Base-by-base conservation (phyloP, 1,140 invertebrate species). In the Cecropterus lyciades region DNA sequence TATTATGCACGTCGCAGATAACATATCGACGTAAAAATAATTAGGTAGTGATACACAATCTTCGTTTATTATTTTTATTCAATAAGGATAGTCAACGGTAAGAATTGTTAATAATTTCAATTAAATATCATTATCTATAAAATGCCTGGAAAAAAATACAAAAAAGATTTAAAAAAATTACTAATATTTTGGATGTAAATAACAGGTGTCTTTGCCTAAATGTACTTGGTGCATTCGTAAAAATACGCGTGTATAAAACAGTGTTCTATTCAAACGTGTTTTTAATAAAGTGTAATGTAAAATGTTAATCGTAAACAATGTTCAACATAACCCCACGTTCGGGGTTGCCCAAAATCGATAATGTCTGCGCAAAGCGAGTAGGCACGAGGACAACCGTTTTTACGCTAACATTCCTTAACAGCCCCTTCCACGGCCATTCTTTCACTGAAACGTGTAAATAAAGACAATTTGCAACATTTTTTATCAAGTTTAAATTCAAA, bases 291-390 rank as follows among this genome's bases (percentile, higher is more conserved):
- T 57, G n/a, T 27, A 45, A 10, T 15, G n/a, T 17, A 15, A 64
- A 57, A 48, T 64, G 43, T 53, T 49, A 49, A 57, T 69, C 52
- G 72, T 76, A 78, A 78, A 74, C 69, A 79, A 68, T 70, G 64
- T 48, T 73, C 48, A 73, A 65, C 57, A 73, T 68, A 68, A 60
- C 55, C 64, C 70, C 48, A 63, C 66, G 67, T 64, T 53, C 49
- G 57, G 69, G 63, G 55, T 75, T 77, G 59, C 67, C 65, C 63
- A 84, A 86, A 88, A 88, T 86, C 85, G 79, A 88, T 88, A 88
- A 79, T 82, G 79, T 79, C 77, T 82, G 85, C 84, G 85, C 85
- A 86, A 69, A 72, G 70, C 59, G 16, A 30, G 46, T 63, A 63
- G 59, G 59, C 59, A 42, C 33, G 48, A 49, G 46, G 33, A 63